Base-by-base conservation (phyloP, 1,140 invertebrate genomes). In the Riptortus pedestris region DNA sequence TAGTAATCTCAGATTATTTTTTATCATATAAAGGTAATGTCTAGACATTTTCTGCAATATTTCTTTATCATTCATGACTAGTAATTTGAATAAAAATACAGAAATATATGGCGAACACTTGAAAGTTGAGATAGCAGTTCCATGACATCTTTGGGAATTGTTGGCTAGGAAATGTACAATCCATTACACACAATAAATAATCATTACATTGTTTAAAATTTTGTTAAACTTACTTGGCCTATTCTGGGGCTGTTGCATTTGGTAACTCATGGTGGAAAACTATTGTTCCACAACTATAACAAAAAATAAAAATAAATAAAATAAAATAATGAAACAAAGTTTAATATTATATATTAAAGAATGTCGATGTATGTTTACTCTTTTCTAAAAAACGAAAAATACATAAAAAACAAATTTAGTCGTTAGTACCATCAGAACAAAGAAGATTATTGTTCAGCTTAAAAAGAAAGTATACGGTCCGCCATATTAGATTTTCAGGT, bases 181-280 rank as follows among this genome's bases (percentile, higher is more conserved):
- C 14, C 14, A 7, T 14, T 38, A 38, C 31, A 38, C 5, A 14
- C 14, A 38, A 38, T n/a, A n/a, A n/a, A n/a, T n/a, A n/a, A n/a
- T n/a, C n/a, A n/a, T n/a, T n/a, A n/a, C n/a, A n/a, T n/a, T n/a
- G n/a, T n/a, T 7, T 38, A 38, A 38, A 38, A 38, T 14, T 7
- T 7, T 5, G 0, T 48, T n/a, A 14, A 12, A 60, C 43, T 60
- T 61, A 60, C 64, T 60, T 48, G 58, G 29, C 33, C 64, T 43
- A 52, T 60, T 65, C 51, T 65, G 63, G 18, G 55, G 22, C 18
- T 26, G 31, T 47, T 65, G 63, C 57, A 65, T 60, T 33, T 64
- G 63, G 33, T 64, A 58, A 51, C 63, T 64, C 64, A 65, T 65
- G 14, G 20, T 59, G 1, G 28, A 33, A 59, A 29, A 27, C 14